Evolutionary conservation across 2,888 invertebrate genomes (phyloP).

Genomic region (Drosophila subquinaria): DNA sequence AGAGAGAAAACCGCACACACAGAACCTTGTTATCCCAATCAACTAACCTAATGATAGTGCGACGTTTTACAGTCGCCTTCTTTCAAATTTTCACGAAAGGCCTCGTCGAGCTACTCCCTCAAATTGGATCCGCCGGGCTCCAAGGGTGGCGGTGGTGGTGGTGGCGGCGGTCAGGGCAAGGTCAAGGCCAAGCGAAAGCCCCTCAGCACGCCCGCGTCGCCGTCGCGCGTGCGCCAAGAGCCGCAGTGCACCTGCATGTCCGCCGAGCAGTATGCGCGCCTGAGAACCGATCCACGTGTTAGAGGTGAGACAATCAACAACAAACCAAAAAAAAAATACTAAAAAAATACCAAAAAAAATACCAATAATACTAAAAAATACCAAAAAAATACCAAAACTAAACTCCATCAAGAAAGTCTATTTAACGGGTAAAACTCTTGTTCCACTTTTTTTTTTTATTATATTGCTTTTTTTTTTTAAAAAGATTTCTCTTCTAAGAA

Average conservation of each 20-base stretch:
- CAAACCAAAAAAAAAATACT: not conserved
- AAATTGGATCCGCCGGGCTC: constrained; percentile 94
- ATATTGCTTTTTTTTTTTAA: not conserved
- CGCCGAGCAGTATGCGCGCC: constrained; percentile 94
- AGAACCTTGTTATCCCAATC: constrained; percentile 86
- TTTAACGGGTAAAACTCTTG: too few relatives aligned
- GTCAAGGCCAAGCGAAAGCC: constrained; percentile 95
- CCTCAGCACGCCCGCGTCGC: constrained; percentile 96
- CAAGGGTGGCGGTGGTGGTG: constrained; percentile 86
- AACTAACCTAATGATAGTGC: constrained; percentile 87
- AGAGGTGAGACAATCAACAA: constrained; percentile 78
- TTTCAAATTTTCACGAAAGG: constrained; percentile 99
- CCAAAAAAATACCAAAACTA: constrained; percentile 33
- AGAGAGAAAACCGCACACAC: constrained; percentile 84
- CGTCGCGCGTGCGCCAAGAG: constrained; percentile 91
- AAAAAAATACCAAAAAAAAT: constrained; percentile 25
- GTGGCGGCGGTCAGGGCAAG: constrained; percentile 86
- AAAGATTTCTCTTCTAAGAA: not conserved
- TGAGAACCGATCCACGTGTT: constrained; percentile 87
- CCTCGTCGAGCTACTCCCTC: constrained; percentile 97
- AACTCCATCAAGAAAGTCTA: constrained; percentile 6
- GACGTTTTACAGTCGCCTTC: constrained; percentile 96
- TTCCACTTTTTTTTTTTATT: too few relatives aligned
- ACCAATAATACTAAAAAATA: constrained; percentile 32
- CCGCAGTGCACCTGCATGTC: constrained; percentile 98